Conservation (phyloP, 2,113 vertebrate species). For the Platysteira castanea region DNA sequence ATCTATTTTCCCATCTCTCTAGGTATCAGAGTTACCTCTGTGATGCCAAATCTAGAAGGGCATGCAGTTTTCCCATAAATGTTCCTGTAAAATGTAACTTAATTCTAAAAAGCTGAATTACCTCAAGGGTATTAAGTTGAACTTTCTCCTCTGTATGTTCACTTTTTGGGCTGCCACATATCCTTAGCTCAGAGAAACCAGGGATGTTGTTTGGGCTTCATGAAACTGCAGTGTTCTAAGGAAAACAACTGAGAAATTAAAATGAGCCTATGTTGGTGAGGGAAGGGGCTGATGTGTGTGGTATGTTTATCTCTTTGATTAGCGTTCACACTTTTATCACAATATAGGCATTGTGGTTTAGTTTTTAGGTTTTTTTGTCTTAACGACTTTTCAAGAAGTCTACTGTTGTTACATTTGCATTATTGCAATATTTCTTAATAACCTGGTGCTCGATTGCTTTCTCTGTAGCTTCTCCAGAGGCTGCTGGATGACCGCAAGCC, state of each 20-base stretch:
- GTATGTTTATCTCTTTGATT: neutral
- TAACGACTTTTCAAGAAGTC: neutral
- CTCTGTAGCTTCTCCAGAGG: slow-evolving; percentile 88
- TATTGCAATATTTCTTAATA: neutral
- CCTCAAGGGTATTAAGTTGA: neutral
- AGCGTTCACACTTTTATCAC: neutral
- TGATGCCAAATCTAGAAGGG: neutral
- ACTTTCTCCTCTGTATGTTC: neutral
- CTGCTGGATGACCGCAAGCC: slow-evolving; percentile 91
- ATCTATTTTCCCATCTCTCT: neutral
- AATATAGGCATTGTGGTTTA: neutral
- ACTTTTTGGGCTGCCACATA: neutral
- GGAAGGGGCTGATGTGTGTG: neutral
- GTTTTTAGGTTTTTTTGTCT: neutral
- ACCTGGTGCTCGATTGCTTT: neutral
- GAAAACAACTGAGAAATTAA: neutral
- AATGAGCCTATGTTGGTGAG: neutral
- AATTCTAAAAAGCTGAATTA: neutral
- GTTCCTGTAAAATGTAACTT: neutral
- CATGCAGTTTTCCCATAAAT: neutral
- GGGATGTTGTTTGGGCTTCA: neutral
- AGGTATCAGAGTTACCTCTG: neutral
- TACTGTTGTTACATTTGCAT: neutral
- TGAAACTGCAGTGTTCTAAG: neutral
- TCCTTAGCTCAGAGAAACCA: neutral